Evolutionary conservation across 2,113 vertebrate genomes (phyloP), one percentile per base, ranked within the genome.

Genomic region (Trematomus loennbergii): DNA sequence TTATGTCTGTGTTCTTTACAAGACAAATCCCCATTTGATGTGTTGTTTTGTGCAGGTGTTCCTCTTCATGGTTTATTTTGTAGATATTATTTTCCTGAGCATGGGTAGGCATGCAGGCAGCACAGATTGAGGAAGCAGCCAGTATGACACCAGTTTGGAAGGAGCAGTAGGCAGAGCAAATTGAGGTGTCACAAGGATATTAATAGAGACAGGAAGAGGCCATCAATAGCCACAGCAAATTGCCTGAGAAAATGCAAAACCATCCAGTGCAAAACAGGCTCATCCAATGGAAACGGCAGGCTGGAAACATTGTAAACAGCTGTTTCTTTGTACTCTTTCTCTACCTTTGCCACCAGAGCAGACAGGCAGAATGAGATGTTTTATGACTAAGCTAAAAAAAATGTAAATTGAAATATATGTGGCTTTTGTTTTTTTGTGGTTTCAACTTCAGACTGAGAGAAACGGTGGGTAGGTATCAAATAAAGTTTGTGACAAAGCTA

Each of bases 151-250:
- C 46, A 50, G 45, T 79, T 75, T 16, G 22, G 16, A 63, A 20
- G 52, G n/a, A 71, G 53, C 11, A 6, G 20, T 52, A 29, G 18
- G 70, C 25, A 53, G 40, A 81, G 63, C 40, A 81, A 86, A 90
- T 76, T 84, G 75, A 87, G 82, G 75, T 91, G 88, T 87, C 87
- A 86, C 76, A 86, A 76, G 67, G 77, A 79, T 88, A 91, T 89
- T 89, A 89, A 89, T 86, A 86, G 87, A 83, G 72, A 82, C 71
- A 73, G 77, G 70, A 81, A 75, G 69, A 64, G 69, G 71, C 66
- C 68, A 70, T 74, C 54, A 78, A 81, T 69, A 65, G 66, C 79
- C 62, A 64, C 16, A 29, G 72, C 57, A 78, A 92, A 88, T 85
- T 90, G 86, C 72, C 54, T 65, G 81, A 18, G 72, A 81, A 82